Conservation (phyloP, 2,888 invertebrate genomes). For the Melanostoma scalare region DNA sequence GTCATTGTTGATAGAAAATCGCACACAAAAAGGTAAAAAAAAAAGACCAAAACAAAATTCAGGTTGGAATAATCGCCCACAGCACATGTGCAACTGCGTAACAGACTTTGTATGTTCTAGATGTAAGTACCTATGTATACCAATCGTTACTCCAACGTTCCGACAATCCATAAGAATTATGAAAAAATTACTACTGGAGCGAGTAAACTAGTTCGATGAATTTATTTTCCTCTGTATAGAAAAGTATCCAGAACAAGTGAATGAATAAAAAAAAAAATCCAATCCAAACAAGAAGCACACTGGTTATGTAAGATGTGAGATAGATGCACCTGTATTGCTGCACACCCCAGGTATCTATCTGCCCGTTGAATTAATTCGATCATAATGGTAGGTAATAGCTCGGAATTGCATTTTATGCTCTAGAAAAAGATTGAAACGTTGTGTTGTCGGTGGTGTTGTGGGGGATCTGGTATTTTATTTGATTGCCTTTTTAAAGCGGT, state of each 20-base stretch:
- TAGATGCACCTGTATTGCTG: slow-evolving; percentile 54
- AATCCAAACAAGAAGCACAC: slow-evolving; percentile 26
- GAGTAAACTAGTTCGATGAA: slow-evolving; percentile 65
- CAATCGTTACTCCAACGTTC: neutral
- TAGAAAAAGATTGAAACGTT: slow-evolving; percentile 32
- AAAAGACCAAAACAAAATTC: neutral
- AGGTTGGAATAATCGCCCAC: slow-evolving; percentile 54
- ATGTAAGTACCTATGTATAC: neutral
- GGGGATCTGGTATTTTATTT: slow-evolving; percentile 8
- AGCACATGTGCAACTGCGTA: slow-evolving; percentile 61
- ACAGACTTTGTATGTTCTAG: slow-evolving; percentile 7
- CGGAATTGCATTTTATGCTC: slow-evolving; percentile 52
- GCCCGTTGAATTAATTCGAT: slow-evolving; percentile 55
- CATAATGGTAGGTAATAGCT: slow-evolving; percentile 48
- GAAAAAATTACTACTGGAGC: slow-evolving; percentile 65
- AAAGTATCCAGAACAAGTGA: slow-evolving; percentile 28
- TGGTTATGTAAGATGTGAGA: slow-evolving; percentile 55
- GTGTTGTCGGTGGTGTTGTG: neutral
- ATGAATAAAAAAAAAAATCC: slow-evolving; percentile 1
- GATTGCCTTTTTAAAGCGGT: neutral
- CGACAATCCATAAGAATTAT: slow-evolving; percentile 47
- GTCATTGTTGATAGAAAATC: slow-evolving; percentile 24
- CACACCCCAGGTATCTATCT: neutral
- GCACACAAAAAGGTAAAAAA: slow-evolving; percentile 4
- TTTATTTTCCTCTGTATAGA: slow-evolving; percentile 8